Evolutionary conservation across 2,888 invertebrate genomes (phyloP).

Genomic region (Rhaphigaster nebulosa): DNA sequence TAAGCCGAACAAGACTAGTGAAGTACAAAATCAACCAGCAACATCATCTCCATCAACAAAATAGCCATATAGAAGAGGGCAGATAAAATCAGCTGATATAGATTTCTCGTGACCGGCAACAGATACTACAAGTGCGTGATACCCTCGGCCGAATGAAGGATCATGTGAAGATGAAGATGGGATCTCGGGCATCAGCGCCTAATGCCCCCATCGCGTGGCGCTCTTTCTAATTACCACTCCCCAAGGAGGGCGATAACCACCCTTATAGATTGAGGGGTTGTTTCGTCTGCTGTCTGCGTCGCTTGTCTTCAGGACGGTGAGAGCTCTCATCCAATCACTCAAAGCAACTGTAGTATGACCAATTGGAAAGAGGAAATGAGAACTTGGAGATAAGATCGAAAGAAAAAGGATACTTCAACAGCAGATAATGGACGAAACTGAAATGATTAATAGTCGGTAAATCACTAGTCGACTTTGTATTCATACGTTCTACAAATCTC

Average conservation of each 20-base stretch:
- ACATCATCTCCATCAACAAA: background rate
- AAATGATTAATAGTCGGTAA: background rate
- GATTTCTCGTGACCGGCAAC: constrained; percentile 44
- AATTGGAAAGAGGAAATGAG: background rate
- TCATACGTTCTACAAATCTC: no score
- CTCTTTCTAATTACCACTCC: constrained; percentile 36
- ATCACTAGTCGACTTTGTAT: no score
- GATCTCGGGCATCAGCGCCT: constrained; percentile 32
- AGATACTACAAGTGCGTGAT: constrained; percentile 45
- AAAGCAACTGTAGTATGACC: background rate
- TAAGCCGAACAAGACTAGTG: no score
- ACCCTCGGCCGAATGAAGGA: constrained; percentile 14
- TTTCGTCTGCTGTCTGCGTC: background rate
- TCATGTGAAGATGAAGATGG: constrained; percentile 48
- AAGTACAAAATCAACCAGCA: background rate
- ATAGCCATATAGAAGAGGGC: background rate
- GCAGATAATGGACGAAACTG: background rate
- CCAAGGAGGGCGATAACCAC: background rate
- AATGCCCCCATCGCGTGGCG: constrained; percentile 44
- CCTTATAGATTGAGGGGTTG: constrained; percentile 20
- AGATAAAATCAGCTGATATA: constrained; percentile 42
- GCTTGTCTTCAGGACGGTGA: background rate
- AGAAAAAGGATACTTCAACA: background rate
- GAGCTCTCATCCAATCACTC: background rate
- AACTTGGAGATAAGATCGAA: background rate